Base-by-base conservation (phyloP, 2,888 invertebrate species). In the Metopia argyrocephala region DNA sequence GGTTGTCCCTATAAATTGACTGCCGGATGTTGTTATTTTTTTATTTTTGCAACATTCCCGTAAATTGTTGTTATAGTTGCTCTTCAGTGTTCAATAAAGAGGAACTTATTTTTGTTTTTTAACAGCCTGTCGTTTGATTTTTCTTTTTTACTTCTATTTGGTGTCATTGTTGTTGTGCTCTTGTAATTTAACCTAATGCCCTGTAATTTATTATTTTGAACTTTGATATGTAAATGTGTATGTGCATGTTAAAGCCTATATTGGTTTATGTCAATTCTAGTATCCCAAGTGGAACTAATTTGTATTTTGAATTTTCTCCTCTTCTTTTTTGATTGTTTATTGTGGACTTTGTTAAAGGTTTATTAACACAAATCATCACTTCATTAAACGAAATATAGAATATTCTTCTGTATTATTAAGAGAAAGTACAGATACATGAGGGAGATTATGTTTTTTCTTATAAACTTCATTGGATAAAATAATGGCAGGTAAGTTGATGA, bases 161-260 rank as follows among this genome's bases (percentile, higher is more conserved):
- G n/a, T n/a, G n/a, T n/a, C n/a, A 68, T 66, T 56, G 68, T 20
- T 48, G 18, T 48, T 48, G 3, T 75, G 73, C 52, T 75, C 82
- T 70, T 76, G 73, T 68, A 84, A 84, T 86, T 88, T 86, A 85
- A 85, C 83, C 82, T 86, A 86, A 88, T 88, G 85, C 85, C 82
- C 82, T 85, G 86, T 86, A 87, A 88, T 88, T 88, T 88, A 87
- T 87, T 87, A 81, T 81, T 82, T 78, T 79, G 84, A 84, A 84
- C 56, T 52, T 50, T 64, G 64, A 21, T 68, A 31, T 81, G n/a
- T 21, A 75, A 79, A 83, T 83, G 12, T 62, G 66, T 80, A 68
- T 75, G 57, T 27, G 6, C 46, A 66, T 84, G 85, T 85, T 82
- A 84, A 84, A 74, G 48, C 79, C 82, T 54, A 61, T 56, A 25